Evolutionary conservation across 1,140 invertebrate genomes (phyloP).

Genomic region (Leptonema lineaticorne): DNA sequence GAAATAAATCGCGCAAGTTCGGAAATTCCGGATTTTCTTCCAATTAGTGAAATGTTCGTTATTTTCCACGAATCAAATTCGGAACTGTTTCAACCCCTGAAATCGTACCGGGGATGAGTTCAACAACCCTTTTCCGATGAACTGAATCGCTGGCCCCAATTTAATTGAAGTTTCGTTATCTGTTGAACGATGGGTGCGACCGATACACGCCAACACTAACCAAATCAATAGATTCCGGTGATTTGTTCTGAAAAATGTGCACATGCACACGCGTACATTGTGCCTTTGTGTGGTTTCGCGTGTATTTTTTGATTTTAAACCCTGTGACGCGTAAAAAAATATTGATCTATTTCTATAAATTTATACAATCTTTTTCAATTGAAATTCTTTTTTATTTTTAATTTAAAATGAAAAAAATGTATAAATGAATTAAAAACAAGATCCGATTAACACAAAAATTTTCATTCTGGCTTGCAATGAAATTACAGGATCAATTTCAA

Average conservation of each 20-base stretch:
- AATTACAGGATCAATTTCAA: no score
- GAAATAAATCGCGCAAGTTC: background rate
- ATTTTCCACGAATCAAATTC: background rate
- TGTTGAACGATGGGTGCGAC: background rate
- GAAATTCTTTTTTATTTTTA: no score
- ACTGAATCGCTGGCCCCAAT: background rate
- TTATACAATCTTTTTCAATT: no score
- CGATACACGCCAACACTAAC: background rate
- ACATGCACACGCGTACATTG: background rate
- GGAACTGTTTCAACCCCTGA: background rate
- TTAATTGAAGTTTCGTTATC: conserved; percentile 2
- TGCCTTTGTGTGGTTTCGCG: no score
- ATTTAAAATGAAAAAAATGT: no score
- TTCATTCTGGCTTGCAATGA: no score
- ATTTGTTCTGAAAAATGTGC: background rate
- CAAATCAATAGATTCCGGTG: background rate
- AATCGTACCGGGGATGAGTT: background rate
- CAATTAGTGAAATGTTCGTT: background rate
- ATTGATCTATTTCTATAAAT: no score
- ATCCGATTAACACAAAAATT: no score
- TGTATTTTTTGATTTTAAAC: no score
- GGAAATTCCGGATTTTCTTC: background rate
- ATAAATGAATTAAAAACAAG: no score
- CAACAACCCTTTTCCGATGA: background rate
- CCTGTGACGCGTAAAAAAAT: no score